Evolutionary conservation across 2,797 vertebrate species (phyloP).

Genomic region (Halcyon leucocephala): DNA sequence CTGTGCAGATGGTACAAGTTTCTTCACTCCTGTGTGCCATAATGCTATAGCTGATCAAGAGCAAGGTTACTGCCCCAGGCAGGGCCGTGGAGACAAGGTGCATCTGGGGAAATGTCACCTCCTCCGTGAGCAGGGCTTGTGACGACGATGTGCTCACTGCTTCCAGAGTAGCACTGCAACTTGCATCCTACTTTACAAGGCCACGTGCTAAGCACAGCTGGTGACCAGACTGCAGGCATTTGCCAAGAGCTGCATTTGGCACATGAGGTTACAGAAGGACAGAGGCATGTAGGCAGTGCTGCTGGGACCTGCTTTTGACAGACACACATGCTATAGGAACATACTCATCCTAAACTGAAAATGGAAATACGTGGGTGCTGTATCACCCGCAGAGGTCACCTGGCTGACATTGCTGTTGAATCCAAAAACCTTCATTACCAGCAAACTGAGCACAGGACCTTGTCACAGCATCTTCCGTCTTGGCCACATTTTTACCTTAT

Average conservation of each 20-base stretch:
- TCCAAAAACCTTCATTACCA: not conserved
- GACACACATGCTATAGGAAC: not conserved
- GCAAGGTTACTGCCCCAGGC: not conserved
- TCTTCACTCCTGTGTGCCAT: not conserved
- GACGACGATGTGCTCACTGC: not conserved
- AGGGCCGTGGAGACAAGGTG: not conserved
- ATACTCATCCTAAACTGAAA: not conserved
- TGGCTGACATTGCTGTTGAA: not conserved
- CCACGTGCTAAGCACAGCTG: not conserved
- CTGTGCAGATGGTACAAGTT: not conserved
- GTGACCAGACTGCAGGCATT: not conserved
- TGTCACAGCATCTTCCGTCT: not conserved
- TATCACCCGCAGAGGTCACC: not conserved
- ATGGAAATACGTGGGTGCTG: not conserved
- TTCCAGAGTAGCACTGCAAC: not conserved
- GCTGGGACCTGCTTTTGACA: not conserved
- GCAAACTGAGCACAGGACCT: not conserved
- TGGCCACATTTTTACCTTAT: not conserved
- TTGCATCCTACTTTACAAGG: not conserved
- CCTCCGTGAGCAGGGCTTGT: not conserved
- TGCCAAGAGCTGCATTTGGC: slow-evolving; percentile 3
- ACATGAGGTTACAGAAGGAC: not conserved
- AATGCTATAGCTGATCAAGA: not conserved
- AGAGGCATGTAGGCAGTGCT: not conserved
- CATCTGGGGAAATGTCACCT: not conserved